Conservation (phyloP, 37 sponge, comb jelly and placozoan genomes). For the Bolinopsis microptera region DNA sequence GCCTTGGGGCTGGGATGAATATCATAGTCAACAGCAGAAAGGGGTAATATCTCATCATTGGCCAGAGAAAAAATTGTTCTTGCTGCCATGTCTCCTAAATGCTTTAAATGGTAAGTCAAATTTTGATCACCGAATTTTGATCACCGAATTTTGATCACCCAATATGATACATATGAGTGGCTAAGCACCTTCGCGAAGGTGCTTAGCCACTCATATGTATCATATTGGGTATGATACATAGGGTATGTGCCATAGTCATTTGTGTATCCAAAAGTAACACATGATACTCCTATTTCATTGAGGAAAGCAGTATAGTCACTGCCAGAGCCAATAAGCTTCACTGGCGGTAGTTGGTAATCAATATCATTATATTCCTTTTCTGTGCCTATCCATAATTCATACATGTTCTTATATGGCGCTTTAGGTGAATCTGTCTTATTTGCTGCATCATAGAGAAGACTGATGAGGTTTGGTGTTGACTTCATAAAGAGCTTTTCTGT, state of each 20-base stretch:
- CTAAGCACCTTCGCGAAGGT: too few species aligned
- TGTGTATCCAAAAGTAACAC: neutral
- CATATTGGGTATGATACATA: conserved; percentile 8
- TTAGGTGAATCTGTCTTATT: neutral
- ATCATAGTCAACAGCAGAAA: neutral
- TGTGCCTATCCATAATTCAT: conserved; percentile 23
- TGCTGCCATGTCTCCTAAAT: neutral
- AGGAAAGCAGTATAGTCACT: conserved; percentile 46
- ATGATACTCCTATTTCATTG: conserved; percentile 18
- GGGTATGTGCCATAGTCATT: conserved; percentile 38
- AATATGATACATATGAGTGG: too few species aligned
- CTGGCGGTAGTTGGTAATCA: neutral
- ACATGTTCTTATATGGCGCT: neutral
- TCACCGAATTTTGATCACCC: conserved; percentile 32
- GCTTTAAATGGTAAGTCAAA: neutral
- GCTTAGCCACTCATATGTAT: conserved; percentile 32
- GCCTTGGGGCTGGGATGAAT: too few species aligned
- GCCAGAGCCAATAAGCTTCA: neutral
- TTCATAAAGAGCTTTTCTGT: neutral
- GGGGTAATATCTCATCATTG: neutral
- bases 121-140: conserved; percentile 7
- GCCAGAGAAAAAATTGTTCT: neutral
- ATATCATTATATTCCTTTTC: conserved; percentile 12
- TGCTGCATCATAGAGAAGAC: neutral
- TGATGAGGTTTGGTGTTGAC: conserved; percentile 17